Evolutionary conservation across 2,113 vertebrate species (phyloP), one percentile per base, ranked within the genome.

Genomic region (Varanus komodoensis): DNA sequence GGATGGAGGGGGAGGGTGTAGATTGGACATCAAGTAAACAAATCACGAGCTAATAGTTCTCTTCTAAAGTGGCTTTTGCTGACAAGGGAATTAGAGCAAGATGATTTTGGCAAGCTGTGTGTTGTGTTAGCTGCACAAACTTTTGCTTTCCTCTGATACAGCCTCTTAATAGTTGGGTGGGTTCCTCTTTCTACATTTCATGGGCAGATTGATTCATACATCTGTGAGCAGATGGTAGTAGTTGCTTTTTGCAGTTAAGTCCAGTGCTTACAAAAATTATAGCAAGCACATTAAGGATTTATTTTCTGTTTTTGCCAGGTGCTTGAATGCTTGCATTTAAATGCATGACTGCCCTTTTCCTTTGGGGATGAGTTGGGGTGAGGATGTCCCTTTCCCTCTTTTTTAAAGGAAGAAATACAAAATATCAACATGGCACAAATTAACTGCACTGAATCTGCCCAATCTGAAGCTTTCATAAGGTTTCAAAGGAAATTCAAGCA

Each of bases 101-200:
- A 93, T 92, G 91, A 93, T 94, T 90, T 96, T 97, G 97, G 95
- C 96, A 96, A 89, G 82, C 74, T 84, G 25, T 0, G 29, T 95
- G 89, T 96, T 97, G 89, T 96, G 90, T 95, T 96, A 96, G 95
- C 94, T 96, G 94, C 21, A 0, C 84, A 94, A 94, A 93, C 69
- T 73, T 95, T 94, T 94, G 87, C 91, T 95, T 90, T 94, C 87
- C 91, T 96, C 54, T 23, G 54, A 69, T 89, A 71, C 14, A 89
- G 32, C 80, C 6, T 84, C 74, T 88, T 92, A 88, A 83, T 84
- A 89, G 82, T 91, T 93, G 93, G 89, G 93, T 93, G 90, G 93
- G 88, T 92, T 91, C 64, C 80, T 92, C 89, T 95, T 93, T 91
- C 82, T 88, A 89, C 68, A 88, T 93, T 95, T 93, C 75, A 32